Conservation (phyloP, 2,888 invertebrate species). For the Archips crataeganus region DNA sequence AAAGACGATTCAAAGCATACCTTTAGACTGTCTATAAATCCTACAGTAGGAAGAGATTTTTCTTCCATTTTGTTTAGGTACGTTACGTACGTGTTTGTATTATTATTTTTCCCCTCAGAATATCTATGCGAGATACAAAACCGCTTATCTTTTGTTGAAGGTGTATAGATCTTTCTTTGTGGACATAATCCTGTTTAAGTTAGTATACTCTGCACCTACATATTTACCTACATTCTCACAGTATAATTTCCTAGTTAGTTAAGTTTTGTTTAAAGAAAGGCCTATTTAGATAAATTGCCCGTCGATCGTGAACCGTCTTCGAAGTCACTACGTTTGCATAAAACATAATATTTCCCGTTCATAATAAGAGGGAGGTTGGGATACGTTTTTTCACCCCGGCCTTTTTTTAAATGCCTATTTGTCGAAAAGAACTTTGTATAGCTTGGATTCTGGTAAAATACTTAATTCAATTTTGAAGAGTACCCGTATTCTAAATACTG, state of each 20-base stretch:
- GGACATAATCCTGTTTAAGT: not conserved
- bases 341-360: not conserved
- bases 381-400: not conserved
- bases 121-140: not conserved
- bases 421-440: not conserved
- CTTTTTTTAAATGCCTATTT: not conserved
- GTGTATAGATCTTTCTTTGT: not conserved
- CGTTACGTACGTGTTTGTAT: not conserved
- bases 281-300: not conserved
- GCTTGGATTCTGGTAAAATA: not conserved
- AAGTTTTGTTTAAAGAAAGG: constrained; percentile 7
- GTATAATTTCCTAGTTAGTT: not conserved
- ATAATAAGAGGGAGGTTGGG: not conserved
- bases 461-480: not conserved
- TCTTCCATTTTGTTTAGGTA: too few species aligned
- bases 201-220: not conserved
- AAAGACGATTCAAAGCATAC: not conserved
- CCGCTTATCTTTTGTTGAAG: not conserved
- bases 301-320: not conserved
- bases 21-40: too few species aligned
- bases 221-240: not conserved
- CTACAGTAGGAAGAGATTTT: too few species aligned
- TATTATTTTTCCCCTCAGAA: not conserved
- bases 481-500: not conserved
- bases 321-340: not conserved